Evolutionary conservation across 2,113 vertebrate species (phyloP), one percentile per base, ranked within the genome.

Genomic region (Telmatochromis sp.): DNA sequence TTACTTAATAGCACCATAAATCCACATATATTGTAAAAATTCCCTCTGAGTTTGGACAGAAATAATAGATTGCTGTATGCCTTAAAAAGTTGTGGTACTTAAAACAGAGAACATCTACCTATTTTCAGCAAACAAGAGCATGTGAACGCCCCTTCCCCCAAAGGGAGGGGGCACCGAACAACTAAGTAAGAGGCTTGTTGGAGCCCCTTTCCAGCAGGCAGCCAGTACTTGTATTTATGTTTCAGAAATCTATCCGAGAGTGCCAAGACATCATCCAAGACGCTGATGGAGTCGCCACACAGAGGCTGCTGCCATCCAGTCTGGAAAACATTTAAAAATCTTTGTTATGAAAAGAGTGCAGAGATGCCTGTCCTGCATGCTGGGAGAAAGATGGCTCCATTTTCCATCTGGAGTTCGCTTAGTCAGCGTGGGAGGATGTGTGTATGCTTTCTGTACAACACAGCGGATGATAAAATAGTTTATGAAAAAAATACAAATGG

Each of bases 231-330:
- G 35, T 28, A 91, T 96, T 96, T 97, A 95, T 95, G 91, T 96
- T 96, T 95, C 95, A 94, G 81, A 93, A 94, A 89, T 84, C 87
- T 78, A 94, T 81, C 73, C 51, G 90, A 94, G 91, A 65, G 87
- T 96, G 94, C 95, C 94, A 96, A 96, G 95, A 95, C 95, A 95
- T 97, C 95, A 96, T 95, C 94, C 96, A 96, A 96, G 95, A 90
- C 84, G 86, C n/a, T 55, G 82, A 93, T 88, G 92, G 93, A 94
- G 95, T 89, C 87, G 70, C 84, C 89, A 73, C 92, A 86, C 89
- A 63, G 90, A 63, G 75, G 79, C 89, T 80, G 90, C 89, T 97
- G 97, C 96, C 92, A 93, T 94, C 87, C 89, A 90, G 94, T 95
- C 95, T 97, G 96, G 95, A 95, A 97, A 95, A 89, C 80, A 96